Evolutionary conservation across 2,797 vertebrate species (phyloP).

Genomic region (Poeciliopsis turneri): DNA sequence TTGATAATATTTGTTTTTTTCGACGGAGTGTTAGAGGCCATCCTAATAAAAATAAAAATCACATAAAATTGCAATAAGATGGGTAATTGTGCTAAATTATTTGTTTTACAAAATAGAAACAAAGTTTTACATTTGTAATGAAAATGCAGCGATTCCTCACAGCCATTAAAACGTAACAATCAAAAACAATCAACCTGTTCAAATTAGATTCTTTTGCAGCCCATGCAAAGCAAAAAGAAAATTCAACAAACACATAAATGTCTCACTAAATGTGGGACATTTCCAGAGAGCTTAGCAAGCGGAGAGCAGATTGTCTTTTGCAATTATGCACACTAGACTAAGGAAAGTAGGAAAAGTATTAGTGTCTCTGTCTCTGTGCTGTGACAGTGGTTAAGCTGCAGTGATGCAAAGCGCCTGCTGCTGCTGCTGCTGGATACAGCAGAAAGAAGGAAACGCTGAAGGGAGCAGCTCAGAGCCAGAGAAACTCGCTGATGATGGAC

Average conservation of each 20-base stretch:
- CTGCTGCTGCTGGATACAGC: slow-evolving; percentile 35
- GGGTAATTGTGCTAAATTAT: too few species aligned
- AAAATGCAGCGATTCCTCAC: neutral
- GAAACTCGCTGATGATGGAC: slow-evolving; percentile 21
- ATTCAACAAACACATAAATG: neutral
- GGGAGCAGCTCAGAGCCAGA: slow-evolving; percentile 29
- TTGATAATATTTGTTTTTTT: too few species aligned
- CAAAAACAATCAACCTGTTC: neutral
- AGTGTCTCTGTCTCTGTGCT: slow-evolving; percentile 14
- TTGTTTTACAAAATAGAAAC: too few species aligned
- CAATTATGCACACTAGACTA: neutral
- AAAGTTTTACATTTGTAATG: too few species aligned
- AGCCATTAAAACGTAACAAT: neutral
- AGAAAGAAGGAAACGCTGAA: slow-evolving; percentile 44
- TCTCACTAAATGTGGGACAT: slow-evolving; percentile 8
- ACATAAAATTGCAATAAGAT: too few species aligned
- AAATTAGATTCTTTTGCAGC: neutral
- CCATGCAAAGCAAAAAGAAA: neutral
- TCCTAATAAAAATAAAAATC: too few species aligned
- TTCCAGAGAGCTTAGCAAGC: slow-evolving; percentile 30
- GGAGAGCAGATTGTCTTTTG: neutral
- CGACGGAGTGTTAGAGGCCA: too few species aligned
- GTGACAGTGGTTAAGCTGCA: slow-evolving; percentile 36
- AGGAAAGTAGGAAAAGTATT: neutral
- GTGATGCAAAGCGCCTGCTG: slow-evolving; percentile 39